Evolutionary conservation across 1,140 invertebrate species (phyloP).

Genomic region (Caerostris extrusa): DNA sequence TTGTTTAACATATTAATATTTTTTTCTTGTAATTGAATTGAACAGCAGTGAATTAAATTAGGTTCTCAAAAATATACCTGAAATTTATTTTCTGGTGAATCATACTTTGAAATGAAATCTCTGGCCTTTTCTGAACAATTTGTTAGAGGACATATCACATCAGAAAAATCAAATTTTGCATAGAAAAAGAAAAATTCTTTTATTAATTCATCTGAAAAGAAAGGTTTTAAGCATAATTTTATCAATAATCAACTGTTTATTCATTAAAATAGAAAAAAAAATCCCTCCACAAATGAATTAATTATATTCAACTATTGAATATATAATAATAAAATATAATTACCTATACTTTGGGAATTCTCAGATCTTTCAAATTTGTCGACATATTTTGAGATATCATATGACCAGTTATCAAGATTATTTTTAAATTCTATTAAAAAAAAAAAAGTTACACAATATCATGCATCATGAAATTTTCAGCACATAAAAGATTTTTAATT

Average conservation of each 20-base stretch:
- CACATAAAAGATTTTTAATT: too few species aligned
- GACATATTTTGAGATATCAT: conserved; percentile 17
- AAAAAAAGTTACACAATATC: too few species aligned
- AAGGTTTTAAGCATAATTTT: neutral
- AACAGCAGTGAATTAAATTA: too few species aligned
- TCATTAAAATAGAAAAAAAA: too few species aligned
- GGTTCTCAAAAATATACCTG: neutral
- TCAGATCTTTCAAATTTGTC: neutral
- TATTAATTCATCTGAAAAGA: conserved; percentile 32
- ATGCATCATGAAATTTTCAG: too few species aligned
- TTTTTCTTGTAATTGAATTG: too few species aligned
- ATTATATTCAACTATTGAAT: too few species aligned
- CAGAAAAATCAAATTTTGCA: conserved; percentile 34
- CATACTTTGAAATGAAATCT: neutral
- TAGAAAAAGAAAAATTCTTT: conserved; percentile 41
- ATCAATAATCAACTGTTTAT: too few species aligned
- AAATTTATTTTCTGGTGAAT: neutral
- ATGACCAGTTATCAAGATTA: neutral
- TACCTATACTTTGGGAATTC: conserved; percentile 27
- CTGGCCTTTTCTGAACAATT: neutral
- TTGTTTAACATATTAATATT: too few species aligned
- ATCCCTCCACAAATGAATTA: too few species aligned
- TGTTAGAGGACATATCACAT: conserved; percentile 29
- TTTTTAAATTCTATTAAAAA: neutral
- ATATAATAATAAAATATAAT: neutral